phyloP scores from a whole-genome alignment of 2,797 vertebrate genomes.

The Etheostoma nigrum region DNA sequence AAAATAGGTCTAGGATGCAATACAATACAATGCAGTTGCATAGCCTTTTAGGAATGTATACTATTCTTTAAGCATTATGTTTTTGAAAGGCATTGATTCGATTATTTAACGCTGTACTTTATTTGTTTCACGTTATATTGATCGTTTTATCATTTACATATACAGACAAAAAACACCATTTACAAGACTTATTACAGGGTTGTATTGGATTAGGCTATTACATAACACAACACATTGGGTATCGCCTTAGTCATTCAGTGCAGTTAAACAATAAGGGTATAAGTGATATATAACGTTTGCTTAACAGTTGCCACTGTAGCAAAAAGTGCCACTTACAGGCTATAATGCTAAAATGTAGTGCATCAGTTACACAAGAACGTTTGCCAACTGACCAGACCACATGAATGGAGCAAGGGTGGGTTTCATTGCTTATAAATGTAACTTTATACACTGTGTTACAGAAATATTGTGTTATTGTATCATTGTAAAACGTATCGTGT shows the following conservation, averaged over 20 bases:
- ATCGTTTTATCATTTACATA: background rate
- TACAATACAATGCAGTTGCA: background rate
- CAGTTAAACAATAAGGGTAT: background rate
- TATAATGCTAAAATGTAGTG: background rate
- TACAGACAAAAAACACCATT: background rate
- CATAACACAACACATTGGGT: background rate
- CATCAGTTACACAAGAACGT: background rate
- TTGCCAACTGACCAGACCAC: background rate
- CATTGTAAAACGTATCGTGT: fast-evolving
- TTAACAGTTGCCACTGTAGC: background rate
- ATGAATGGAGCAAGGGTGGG: background rate
- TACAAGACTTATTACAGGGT: background rate
- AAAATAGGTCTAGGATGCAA: conserved; percentile 7
- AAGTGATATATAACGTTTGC: background rate
- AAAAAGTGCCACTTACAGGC: background rate
- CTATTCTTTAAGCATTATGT: background rate
- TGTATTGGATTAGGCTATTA: background rate
- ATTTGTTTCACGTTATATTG: background rate
- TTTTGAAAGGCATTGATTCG: background rate
- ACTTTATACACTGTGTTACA: background rate
- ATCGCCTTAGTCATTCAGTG: background rate
- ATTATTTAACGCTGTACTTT: background rate
- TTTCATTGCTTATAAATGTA: background rate
- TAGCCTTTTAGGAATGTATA: background rate
- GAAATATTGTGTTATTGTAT: background rate